Percentiles rank a stretch among this genome's conserved stretches.
These are phyloP conservation scores for Aurelia coerulea DNA, from an alignment of 30 jellyfish, hydroid and myxozoan species.

Conservation along the genomic window DNA sequence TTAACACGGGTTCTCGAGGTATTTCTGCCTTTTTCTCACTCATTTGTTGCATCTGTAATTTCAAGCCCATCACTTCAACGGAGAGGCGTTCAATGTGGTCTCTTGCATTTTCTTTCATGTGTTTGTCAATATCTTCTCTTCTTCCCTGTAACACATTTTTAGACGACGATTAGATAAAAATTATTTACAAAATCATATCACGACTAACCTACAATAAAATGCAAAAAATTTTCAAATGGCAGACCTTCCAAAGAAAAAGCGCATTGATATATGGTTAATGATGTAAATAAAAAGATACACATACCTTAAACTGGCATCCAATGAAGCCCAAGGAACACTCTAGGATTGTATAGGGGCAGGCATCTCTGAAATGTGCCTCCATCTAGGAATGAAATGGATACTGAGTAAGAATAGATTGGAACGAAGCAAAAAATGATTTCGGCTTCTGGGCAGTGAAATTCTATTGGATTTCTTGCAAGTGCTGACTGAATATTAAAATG, in stretches of 20 bases:
- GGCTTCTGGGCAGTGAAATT: too few relatives aligned
- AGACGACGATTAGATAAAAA: too few relatives aligned
- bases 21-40: not conserved
- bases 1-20: not conserved
- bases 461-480: too few relatives aligned
- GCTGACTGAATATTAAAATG: too few relatives aligned
- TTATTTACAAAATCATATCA: too few relatives aligned
- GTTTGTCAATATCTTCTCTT: not conserved
- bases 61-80: slow-evolving; percentile 2
- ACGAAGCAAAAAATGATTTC: too few relatives aligned
- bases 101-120: not conserved
- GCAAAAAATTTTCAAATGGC: too few relatives aligned
- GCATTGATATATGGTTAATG: too few relatives aligned
- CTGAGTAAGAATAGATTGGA: too few relatives aligned
- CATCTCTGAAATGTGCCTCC: not conserved
- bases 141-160: not conserved
- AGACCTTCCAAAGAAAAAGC: too few relatives aligned
- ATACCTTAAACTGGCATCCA: slow-evolving; percentile 22
- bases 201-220: too few relatives aligned
- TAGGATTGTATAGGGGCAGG: not conserved
- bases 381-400: not conserved
- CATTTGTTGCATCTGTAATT: not conserved
- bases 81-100: not conserved
- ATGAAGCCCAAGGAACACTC: slow-evolving; percentile 12
- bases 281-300: too few relatives aligned